Evolutionary conservation across 1,140 invertebrate species (phyloP).

Genomic region (Platorchestia sp.): DNA sequence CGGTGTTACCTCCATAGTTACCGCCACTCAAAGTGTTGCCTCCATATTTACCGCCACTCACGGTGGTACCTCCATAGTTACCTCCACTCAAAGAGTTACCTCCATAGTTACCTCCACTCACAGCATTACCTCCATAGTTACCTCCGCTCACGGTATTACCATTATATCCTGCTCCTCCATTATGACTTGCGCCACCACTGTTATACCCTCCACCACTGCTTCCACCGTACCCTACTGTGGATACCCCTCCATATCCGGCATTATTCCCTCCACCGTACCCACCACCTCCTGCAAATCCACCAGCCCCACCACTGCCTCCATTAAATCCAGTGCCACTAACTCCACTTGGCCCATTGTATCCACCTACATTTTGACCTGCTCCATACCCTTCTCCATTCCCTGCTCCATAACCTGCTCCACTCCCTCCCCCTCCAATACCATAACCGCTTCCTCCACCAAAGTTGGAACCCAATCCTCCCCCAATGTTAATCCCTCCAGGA

Average conservation of each 20-base stretch:
- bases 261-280: constrained; percentile 1
- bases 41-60: too few species aligned
- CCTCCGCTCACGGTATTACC: not conserved
- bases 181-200: not conserved
- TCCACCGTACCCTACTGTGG: not conserved
- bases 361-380: not conserved
- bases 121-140: not conserved
- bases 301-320: constrained; percentile 24
- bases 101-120: not conserved
- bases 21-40: too few species aligned
- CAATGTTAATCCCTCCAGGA: not conserved
- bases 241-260: not conserved
- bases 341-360: constrained; percentile 4
- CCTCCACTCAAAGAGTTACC: too few species aligned
- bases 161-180: not conserved
- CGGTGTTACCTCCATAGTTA: too few species aligned
- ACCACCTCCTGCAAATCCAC: not conserved
- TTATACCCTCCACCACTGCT: not conserved
- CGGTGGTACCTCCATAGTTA: too few species aligned
- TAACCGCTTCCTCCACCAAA: constrained; percentile 28
- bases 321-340: not conserved
- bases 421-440: not conserved
- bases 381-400: not conserved
- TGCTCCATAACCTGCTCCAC: not conserved
- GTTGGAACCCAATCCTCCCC: not conserved